These are phyloP conservation scores for Calvadosia cruxmelitensis DNA, from an alignment of 30 jellyfish, hydroid and myxozoan genomes.

Conservation along the genomic window DNA sequence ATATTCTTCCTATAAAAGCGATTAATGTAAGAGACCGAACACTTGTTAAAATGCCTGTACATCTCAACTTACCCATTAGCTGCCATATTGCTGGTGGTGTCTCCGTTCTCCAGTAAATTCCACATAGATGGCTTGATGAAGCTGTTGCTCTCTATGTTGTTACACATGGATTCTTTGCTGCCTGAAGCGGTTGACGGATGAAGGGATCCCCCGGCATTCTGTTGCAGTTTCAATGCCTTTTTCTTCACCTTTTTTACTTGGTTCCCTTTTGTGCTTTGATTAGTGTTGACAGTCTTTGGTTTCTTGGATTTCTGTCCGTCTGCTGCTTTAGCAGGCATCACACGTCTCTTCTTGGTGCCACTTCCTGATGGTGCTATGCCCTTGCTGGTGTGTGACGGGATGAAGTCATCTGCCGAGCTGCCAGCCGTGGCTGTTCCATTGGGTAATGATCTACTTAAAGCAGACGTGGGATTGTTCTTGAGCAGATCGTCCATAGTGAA, in stretches of 20 bases:
- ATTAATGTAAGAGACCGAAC: too few relatives aligned
- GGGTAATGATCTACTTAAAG: background rate
- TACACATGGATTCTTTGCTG: background rate
- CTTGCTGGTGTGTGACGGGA: too few relatives aligned
- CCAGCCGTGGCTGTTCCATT: background rate
- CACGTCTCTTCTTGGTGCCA: background rate
- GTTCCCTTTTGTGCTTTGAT: background rate
- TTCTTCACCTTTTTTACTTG: background rate
- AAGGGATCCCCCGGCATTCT: background rate
- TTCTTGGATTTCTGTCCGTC: background rate
- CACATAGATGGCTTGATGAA: background rate
- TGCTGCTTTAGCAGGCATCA: background rate
- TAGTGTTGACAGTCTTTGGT: background rate
- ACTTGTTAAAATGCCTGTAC: too few relatives aligned
- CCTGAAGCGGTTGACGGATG: background rate
- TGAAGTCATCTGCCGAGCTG: background rate
- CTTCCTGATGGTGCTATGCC: too few relatives aligned
- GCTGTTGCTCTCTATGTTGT: too few relatives aligned
- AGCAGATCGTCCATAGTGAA: background rate
- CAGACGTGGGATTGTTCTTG: background rate
- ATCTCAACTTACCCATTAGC: background rate
- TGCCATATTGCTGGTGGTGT: background rate
- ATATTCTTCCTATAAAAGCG: too few relatives aligned
- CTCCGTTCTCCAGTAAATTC: background rate
- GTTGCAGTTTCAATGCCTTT: constrained; percentile 1